phyloP scores from a whole-genome alignment of 1,140 invertebrate species.

The Calephelis nemesis region DNA sequence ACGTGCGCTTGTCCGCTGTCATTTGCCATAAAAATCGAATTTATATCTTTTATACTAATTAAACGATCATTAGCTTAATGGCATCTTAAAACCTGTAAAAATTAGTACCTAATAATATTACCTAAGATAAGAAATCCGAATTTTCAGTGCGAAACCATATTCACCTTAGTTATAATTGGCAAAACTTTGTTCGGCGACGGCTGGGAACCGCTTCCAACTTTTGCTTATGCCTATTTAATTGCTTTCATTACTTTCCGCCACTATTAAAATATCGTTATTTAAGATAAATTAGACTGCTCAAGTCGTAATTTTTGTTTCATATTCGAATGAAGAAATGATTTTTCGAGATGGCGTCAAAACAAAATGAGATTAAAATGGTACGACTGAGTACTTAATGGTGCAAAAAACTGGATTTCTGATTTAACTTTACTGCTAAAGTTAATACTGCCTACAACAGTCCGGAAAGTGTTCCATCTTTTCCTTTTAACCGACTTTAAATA shows the following conservation, averaged over 20 bases:
- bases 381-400: not conserved
- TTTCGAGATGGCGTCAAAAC: not conserved
- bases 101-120: not conserved
- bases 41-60: too few species aligned
- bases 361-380: not conserved
- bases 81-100: not conserved
- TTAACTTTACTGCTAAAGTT: not conserved
- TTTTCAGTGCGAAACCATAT: conserved; percentile 9
- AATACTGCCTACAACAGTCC: not conserved
- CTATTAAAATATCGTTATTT: conserved; percentile 17
- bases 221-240: conserved; percentile 19
- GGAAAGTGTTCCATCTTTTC: not conserved
- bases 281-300: conserved; percentile 17
- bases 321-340: conserved; percentile 6
- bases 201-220: conserved; percentile 14
- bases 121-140: conserved; percentile 4
- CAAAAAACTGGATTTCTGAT: not conserved
- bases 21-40: too few species aligned
- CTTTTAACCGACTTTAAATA: too few species aligned
- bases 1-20: too few species aligned
- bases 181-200: conserved; percentile 12
- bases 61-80: too few species aligned
- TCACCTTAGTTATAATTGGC: conserved; percentile 16
- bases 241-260: conserved; percentile 18
- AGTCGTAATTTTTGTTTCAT: conserved; percentile 9